Evolutionary conservation across 2,113 vertebrate genomes (phyloP), one percentile per base, ranked within the genome.

Genomic region (Nanorana parkeri): DNA sequence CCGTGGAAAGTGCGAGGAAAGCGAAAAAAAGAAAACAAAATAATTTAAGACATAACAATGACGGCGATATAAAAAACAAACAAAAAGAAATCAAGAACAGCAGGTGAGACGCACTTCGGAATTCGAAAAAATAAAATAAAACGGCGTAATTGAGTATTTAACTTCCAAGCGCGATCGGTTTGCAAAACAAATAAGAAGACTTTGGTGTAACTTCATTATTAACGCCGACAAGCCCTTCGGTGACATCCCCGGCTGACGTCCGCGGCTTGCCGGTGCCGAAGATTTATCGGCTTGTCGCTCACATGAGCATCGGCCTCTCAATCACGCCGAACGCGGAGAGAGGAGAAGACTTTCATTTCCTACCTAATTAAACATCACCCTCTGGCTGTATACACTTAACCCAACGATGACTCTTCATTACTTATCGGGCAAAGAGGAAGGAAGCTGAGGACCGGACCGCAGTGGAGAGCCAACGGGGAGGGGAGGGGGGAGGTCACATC

Each of bases 281-380:
- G 71, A 68, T 76, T 76, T 83, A 76, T 83, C 71, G 54, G 20
- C 72, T 56, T 83, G 80, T 76, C 63, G 64, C 64, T 76, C 72
- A 76, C 17, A 2, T 54, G 20, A 54, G 28, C 41, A 29, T 54
- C 68, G 21, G 29, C 71, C 61, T 68, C 71, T 76, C 71, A 67
- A 75, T 83, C 71, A 76, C 64, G 47, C 23, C 55, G 65, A 68
- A 36, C 20, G 58, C 51, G 19, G 29, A 76, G 71, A 60, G 41
- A 56, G 51, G 71, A 67, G 63, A 76, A 68, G 47, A 68, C 79
- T 81, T 65, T 74, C 80, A 76, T 76, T 76, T 68, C 63, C 51
- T 83, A 83, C 71, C 80, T 68, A 83, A 83, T 83, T 83, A 83
- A 76, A 76, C 71, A 76, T 83, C 80, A 76, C 80, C 80, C 80